Evolutionary conservation across 2,113 vertebrate species (phyloP).

Genomic region (Oreotrochilus melanogaster): DNA sequence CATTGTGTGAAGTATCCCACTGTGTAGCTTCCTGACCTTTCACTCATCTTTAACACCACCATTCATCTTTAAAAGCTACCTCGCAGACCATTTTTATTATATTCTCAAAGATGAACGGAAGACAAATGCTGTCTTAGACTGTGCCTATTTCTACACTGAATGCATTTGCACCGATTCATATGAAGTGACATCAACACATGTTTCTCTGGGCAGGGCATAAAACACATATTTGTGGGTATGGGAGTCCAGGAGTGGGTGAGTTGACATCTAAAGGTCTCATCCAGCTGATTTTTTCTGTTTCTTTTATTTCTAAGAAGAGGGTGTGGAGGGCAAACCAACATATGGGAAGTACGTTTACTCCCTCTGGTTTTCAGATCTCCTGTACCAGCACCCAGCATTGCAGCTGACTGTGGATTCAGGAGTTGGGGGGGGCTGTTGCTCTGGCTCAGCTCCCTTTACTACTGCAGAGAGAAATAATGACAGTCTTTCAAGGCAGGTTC

Average conservation of each 20-base stretch:
- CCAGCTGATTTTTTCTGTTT: not conserved
- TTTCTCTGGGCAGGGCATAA: not conserved
- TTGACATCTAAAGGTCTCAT: not conserved
- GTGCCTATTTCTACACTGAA: not conserved
- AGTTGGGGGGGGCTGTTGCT: not conserved
- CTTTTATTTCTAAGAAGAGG: not conserved
- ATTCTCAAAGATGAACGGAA: not conserved
- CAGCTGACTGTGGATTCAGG: not conserved
- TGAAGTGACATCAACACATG: not conserved
- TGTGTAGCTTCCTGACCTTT: not conserved
- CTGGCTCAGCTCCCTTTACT: not conserved
- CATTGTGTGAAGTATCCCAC: not conserved
- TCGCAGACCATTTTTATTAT: not conserved
- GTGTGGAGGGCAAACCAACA: not conserved
- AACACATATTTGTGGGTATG: not conserved
- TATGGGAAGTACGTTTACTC: not conserved
- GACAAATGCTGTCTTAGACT: not conserved
- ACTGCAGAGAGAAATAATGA: not conserved
- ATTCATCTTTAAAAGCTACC: not conserved
- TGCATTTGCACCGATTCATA: not conserved
- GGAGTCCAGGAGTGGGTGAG: fast-evolving
- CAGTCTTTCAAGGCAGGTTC: not conserved
- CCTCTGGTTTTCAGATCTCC: not conserved
- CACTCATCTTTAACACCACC: not conserved
- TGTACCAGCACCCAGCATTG: not conserved